phyloP scores from a whole-genome alignment of 1,140 invertebrate genomes.

The Micrasema minimum region DNA sequence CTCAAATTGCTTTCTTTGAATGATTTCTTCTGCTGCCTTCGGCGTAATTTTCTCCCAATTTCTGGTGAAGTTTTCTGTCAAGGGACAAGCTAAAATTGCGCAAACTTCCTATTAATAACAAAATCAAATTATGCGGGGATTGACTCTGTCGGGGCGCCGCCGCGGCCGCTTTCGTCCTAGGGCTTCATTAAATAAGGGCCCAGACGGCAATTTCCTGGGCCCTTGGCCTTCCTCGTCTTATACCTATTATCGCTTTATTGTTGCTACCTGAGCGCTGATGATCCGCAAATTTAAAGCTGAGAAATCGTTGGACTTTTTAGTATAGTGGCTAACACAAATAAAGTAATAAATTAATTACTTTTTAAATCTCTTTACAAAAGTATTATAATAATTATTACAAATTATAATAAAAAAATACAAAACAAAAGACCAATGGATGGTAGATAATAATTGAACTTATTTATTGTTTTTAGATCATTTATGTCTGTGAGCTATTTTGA shows the following conservation, averaged over 20 bases:
- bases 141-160: background rate
- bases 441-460: too few species aligned
- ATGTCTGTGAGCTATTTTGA: too few species aligned
- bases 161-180: slow-evolving; percentile 22
- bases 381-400: too few species aligned
- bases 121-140: slow-evolving; percentile 34
- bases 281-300: too few species aligned
- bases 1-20: slow-evolving; percentile 12
- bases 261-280: slow-evolving; percentile 37
- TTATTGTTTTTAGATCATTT: too few species aligned
- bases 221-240: slow-evolving; percentile 2
- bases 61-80: background rate
- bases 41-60: too few species aligned
- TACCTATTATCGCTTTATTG: slow-evolving; percentile 6
- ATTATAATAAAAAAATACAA: too few species aligned
- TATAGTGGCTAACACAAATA: too few species aligned
- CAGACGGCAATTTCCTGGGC: slow-evolving; percentile 51
- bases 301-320: too few species aligned
- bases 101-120: slow-evolving; percentile 42
- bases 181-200: slow-evolving; percentile 48
- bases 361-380: too few species aligned
- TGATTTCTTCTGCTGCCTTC: background rate
- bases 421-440: too few species aligned
- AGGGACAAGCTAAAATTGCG: slow-evolving; percentile 28
- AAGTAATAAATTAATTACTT: too few species aligned